Evolutionary conservation across 2,113 vertebrate genomes (phyloP), one percentile per base, ranked within the genome.

Genomic region (Chionis minor): DNA sequence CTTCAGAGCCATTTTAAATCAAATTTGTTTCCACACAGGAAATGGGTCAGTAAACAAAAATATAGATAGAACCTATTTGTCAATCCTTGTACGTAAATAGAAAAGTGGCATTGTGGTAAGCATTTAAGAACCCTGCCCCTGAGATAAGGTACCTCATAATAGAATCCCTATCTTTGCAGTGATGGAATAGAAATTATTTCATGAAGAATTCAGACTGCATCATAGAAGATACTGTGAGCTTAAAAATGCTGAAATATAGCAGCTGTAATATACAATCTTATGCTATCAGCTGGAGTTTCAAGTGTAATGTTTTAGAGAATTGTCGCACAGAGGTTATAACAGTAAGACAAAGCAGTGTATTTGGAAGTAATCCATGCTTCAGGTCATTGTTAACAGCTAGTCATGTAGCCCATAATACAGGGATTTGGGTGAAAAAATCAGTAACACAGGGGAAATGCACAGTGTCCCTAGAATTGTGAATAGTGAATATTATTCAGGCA

Each of bases 11-110:
- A n/a, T 61, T 94, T 94, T 52, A 92, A 93, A 93, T 74, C 56
- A 83, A 90, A 80, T 86, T 83, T 86, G 66, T 92, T 75, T 92
- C 92, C 30, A 59, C 18, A 32, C 27, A 74, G 15, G 59, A 93
- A 94, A 90, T 81, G 83, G 44, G 65, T 97, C 86, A 93, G 90
- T 88, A 94, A 96, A 96, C 74, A 77, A 96, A 95, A 81, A 91
- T 97, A 83, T 52, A 47, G 72, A 81, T 75, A 63, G 66, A 86
- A 79, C 38, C 72, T 94, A 49, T 95, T 96, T 96, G 74, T 94
- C 87, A 95, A 4, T 92, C 56, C 56, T 85, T 13, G 54, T 94
- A 90, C 91, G 79, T 95, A 97, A 97, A 95, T 93, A 66, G 86
- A 44, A 93, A 93, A 95, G 35, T 94, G 40, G 24, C 82, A 74